These are phyloP conservation scores for Augiades crinisus DNA, from an alignment of 2,888 invertebrate genomes.

Conservation along the genomic window DNA sequence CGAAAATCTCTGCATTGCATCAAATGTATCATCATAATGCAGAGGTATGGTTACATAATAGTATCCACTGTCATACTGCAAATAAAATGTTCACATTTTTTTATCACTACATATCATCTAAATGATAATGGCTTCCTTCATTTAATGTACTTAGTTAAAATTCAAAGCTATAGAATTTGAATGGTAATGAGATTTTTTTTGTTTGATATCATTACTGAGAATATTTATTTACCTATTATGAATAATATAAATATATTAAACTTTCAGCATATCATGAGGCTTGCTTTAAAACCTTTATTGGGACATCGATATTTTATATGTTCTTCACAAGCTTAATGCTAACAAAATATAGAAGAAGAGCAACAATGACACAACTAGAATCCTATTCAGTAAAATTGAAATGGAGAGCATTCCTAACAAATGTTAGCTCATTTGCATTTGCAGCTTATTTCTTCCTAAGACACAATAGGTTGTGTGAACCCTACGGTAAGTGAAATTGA, in stretches of 20 bases:
- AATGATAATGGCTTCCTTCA: conserved; percentile 10
- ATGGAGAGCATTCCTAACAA: conserved; percentile 86
- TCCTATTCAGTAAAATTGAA: conserved; percentile 88
- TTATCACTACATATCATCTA: background rate
- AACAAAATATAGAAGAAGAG: conserved; percentile 83
- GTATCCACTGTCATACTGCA: conserved; percentile 13
- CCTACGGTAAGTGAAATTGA: conserved; percentile 91
- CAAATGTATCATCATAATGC: conserved; percentile 23
- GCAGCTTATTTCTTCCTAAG: conserved; percentile 95
- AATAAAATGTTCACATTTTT: background rate
- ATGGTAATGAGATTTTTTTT: background rate
- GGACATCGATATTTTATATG: conserved; percentile 94
- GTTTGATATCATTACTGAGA: background rate
- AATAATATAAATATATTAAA: conserved; percentile 33
- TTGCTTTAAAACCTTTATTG: conserved; percentile 93
- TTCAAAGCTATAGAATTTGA: background rate
- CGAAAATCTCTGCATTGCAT: conserved; percentile 24
- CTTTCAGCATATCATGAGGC: conserved; percentile 91
- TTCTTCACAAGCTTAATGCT: conserved; percentile 87
- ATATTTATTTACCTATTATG: no score
- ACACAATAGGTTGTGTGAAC: conserved; percentile 96
- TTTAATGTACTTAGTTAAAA: no score
- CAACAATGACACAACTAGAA: conserved; percentile 80
- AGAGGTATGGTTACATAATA: conserved; percentile 26
- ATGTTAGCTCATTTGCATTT: conserved; percentile 86